These are phyloP conservation scores for Ceyx erithaca DNA, from an alignment of 2,797 vertebrate genomes.

Conservation along the genomic window DNA sequence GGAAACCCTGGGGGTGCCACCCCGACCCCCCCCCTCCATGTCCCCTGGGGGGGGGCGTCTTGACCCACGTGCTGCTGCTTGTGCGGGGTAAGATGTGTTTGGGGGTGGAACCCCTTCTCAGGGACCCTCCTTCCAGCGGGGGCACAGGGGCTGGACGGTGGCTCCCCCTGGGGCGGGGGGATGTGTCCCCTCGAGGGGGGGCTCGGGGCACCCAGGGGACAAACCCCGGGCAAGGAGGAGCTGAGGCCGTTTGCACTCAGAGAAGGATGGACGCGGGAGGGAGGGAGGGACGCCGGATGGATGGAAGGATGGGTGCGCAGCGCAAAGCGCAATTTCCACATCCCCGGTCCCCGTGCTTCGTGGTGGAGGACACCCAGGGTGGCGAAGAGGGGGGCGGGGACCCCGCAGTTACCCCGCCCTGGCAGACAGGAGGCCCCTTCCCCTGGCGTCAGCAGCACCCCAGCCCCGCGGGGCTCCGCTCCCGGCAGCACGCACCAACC, in stretches of 20 bases:
- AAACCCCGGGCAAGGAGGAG: too few relatives aligned
- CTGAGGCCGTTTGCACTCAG: not conserved
- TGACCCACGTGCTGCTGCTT: not conserved
- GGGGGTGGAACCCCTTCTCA: not conserved
- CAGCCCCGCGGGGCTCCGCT: not conserved
- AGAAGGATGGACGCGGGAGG: not conserved
- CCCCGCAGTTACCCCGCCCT: not conserved
- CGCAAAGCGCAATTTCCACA: too few relatives aligned
- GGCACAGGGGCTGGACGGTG: fast-evolving
- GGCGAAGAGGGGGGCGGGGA: not conserved
- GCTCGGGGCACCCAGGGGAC: not conserved
- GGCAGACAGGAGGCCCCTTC: not conserved
- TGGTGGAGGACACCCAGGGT: not conserved
- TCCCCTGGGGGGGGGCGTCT: not conserved
- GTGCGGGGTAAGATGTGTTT: too few relatives aligned
- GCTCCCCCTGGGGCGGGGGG: too few relatives aligned
- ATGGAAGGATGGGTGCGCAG: too few relatives aligned
- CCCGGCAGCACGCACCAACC: not conserved
- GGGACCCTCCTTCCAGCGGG: not conserved
- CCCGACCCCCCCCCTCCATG: fast-evolving
- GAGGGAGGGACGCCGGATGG: not conserved
- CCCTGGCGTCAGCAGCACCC: not conserved
- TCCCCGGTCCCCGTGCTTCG: not conserved
- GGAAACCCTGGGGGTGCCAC: too few relatives aligned
- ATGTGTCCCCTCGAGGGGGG: too few relatives aligned